phyloP scores from a whole-genome alignment of 1,140 invertebrate species.

The Ceratina australensis region DNA sequence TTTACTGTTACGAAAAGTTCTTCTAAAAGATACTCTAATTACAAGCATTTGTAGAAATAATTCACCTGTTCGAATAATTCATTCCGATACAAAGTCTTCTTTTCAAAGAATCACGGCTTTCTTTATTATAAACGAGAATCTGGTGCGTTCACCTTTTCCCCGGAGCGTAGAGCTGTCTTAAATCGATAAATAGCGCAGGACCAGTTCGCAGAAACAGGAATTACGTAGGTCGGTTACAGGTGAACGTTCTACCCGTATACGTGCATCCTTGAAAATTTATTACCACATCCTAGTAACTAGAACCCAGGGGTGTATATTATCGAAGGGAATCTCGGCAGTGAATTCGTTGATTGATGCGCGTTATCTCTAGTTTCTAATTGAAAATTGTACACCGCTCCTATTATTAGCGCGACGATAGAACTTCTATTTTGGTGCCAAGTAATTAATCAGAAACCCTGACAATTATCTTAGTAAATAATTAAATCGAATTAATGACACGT shows the following conservation, averaged over 20 bases:
- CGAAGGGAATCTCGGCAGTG: not conserved
- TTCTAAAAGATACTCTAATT: too few relatives aligned
- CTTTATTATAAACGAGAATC: not conserved
- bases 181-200: slow-evolving; percentile 21
- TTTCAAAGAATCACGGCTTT: not conserved
- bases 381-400: too few relatives aligned
- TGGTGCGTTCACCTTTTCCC: slow-evolving; percentile 50
- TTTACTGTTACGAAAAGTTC: too few relatives aligned
- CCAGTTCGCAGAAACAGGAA: slow-evolving; percentile 13
- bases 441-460: too few relatives aligned
- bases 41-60: too few relatives aligned
- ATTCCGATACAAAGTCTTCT: too few relatives aligned
- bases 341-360: not conserved
- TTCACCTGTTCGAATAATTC: too few relatives aligned
- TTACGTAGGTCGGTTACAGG: not conserved
- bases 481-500: not conserved
- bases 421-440: too few relatives aligned
- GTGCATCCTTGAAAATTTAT: not conserved
- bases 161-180: not conserved
- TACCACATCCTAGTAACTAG: not conserved
- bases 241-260: not conserved
- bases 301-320: not conserved
- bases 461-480: too few relatives aligned
- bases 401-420: too few relatives aligned
- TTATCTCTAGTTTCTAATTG: not conserved